Evolutionary conservation across 1,140 invertebrate genomes (phyloP), one percentile per base, ranked within the genome.

Genomic region (Oedothorax gibbosus): DNA sequence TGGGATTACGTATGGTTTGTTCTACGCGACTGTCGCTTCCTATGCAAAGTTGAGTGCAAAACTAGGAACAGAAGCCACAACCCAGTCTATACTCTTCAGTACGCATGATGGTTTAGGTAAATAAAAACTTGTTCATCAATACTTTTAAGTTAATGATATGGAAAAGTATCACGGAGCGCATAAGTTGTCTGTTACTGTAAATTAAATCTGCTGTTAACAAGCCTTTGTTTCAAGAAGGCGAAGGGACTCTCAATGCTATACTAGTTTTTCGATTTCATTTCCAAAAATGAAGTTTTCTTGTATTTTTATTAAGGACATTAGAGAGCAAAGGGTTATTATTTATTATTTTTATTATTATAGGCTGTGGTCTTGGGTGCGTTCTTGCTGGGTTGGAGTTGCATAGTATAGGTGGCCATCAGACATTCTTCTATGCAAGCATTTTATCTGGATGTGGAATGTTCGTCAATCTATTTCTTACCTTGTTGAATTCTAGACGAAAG

Each of bases 1-100:
- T 90, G 96, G 96, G n/a, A 90, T 97, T 9, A 96, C 96, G 0
- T 96, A 95, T 89, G 96, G 96, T 12, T 91, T 98, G 82, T 95
- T 96, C 88, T 98, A 96, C 91, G 93, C 96, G 0, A 88, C 95
- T 12, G 96, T 97, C 93, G 94, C 96, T 9, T 95, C 95, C 0
- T 98, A 97, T 90, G 96, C 95, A 0, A 96, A 94, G 89, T 93
- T 94, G 87, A 93, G 96, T 2, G 93, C 96, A 5, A 95, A 96
- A 15, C 92, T 93, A 3, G 96, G 96, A 12, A 95, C 94, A 0
- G 94, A 96, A 89, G 94, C 95, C 3, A 97, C 96, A 21, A 93
- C 88, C 65, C 89, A 89, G 81, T 95, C 95, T 78, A 90, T 97
- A 35, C 93, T 96, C 18, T 77, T 86, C 56, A 66, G 73, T 20